phyloP scores from a whole-genome alignment of 2,888 invertebrate genomes.

The Electrophaes corylata region DNA sequence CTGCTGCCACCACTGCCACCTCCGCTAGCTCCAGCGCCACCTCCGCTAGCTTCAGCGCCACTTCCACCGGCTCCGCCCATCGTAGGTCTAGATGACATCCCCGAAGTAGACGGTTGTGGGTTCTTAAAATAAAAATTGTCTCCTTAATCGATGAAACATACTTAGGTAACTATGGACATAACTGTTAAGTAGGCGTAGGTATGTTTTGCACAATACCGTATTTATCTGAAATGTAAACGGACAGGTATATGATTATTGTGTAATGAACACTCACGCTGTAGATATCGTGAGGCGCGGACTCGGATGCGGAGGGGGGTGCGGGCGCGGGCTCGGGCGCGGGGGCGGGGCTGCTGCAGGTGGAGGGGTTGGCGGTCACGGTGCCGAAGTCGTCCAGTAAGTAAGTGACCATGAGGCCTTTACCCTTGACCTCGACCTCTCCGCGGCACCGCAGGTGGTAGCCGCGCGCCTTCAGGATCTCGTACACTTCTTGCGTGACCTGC shows the following conservation, averaged over 20 bases:
- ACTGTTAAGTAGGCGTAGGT: no score
- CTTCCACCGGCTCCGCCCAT: constrained; percentile 8
- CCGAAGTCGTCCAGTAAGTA: constrained; percentile 89
- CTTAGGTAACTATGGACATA: no score
- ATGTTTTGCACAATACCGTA: no score
- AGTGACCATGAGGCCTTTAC: constrained; percentile 97
- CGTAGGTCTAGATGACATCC: constrained; percentile 28
- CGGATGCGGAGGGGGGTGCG: not conserved
- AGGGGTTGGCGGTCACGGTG: constrained; percentile 47
- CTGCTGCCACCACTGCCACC: constrained; percentile 7
- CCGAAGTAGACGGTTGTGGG: constrained; percentile 72
- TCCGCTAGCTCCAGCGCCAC: constrained; percentile 8
- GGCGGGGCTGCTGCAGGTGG: constrained; percentile 39
- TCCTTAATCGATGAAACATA: not conserved
- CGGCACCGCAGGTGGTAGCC: constrained; percentile 93
- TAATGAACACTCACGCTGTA: constrained; percentile 56
- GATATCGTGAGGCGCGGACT: constrained; percentile 29
- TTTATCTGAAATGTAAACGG: no score
- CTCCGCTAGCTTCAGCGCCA: constrained; percentile 7
- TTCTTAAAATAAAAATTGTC: constrained; percentile 49
- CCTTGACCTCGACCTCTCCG: constrained; percentile 95
- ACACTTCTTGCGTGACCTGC: constrained; percentile 95
- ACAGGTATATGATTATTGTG: no score
- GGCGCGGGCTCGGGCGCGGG: not conserved
- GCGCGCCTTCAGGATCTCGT: constrained; percentile 89